Conservation (phyloP, 2,113 vertebrate species). For the Panthera tigris region DNA sequence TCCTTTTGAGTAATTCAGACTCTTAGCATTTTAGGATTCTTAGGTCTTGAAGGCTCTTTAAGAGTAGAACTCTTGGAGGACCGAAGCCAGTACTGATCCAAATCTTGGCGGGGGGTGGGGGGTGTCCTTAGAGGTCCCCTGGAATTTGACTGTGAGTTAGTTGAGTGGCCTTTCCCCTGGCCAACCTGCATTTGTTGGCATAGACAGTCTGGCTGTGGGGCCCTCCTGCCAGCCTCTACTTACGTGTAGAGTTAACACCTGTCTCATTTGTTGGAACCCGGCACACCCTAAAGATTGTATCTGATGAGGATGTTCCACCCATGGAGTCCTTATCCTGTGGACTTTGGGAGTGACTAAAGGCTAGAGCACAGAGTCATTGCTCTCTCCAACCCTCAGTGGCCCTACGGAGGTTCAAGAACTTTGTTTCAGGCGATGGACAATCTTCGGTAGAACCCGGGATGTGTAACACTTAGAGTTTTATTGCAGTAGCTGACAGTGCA, state of each 20-base stretch:
- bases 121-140: background rate
- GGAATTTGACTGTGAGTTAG: background rate
- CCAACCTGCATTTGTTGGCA: background rate
- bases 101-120: background rate
- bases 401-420: background rate
- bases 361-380: background rate
- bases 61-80: background rate
- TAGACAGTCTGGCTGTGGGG: background rate
- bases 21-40: slow-evolving; percentile 17
- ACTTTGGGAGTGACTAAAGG: slow-evolving; percentile 16
- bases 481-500: background rate
- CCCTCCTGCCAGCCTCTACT: background rate
- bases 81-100: background rate
- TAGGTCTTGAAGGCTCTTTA: background rate
- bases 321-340: slow-evolving; percentile 1
- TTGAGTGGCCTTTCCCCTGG: background rate
- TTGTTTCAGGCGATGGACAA: background rate
- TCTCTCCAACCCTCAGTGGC: background rate
- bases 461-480: slow-evolving; percentile 10
- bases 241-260: background rate
- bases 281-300: background rate
- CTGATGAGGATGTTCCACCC: background rate
- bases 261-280: background rate
- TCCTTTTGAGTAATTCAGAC: background rate
- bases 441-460: background rate